Conservation (phyloP, 2,797 vertebrate genomes). For the Halcyon smyrnensis region DNA sequence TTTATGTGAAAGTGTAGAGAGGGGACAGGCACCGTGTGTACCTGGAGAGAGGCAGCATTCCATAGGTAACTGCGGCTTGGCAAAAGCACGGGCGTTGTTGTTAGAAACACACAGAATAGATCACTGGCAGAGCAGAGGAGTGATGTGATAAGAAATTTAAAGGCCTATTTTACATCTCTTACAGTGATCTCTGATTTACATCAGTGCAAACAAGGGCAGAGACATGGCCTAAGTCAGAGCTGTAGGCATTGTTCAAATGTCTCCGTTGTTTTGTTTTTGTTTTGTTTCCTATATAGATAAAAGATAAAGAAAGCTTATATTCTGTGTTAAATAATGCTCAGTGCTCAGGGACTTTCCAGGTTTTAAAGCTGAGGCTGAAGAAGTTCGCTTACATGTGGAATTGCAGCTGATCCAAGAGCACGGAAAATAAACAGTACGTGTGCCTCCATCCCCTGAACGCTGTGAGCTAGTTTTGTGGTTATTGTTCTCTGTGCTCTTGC, state of each 20-base stretch:
- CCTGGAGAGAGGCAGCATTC: constrained; percentile 43
- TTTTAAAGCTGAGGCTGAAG: constrained; percentile 31
- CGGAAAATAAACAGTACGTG: constrained; percentile 50
- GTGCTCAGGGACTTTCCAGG: constrained; percentile 60
- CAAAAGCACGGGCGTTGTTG: constrained; percentile 45
- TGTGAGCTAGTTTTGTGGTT: constrained; percentile 31
- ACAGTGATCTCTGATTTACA: constrained; percentile 66
- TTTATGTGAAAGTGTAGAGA: not conserved
- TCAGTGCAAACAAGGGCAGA: constrained; percentile 70
- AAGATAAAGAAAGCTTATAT: constrained; percentile 60
- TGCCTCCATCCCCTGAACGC: constrained; percentile 37
- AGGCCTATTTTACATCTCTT: constrained; percentile 49
- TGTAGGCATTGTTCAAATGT: constrained; percentile 61
- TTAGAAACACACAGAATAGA: constrained; percentile 39
- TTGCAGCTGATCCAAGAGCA: constrained; percentile 57
- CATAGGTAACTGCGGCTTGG: constrained; percentile 58
- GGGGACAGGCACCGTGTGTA: not conserved
- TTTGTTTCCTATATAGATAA: constrained; percentile 71
- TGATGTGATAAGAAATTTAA: constrained; percentile 65
- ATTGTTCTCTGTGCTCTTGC: not conserved
- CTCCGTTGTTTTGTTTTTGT: constrained; percentile 50
- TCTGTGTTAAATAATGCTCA: constrained; percentile 53
- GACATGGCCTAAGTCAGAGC: constrained; percentile 46
- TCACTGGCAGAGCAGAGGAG: constrained; percentile 36
- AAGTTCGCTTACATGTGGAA: constrained; percentile 48